These are phyloP conservation scores for Saguinus imperator DNA, from an alignment of 2,113 vertebrate species.

Conservation along the genomic window DNA sequence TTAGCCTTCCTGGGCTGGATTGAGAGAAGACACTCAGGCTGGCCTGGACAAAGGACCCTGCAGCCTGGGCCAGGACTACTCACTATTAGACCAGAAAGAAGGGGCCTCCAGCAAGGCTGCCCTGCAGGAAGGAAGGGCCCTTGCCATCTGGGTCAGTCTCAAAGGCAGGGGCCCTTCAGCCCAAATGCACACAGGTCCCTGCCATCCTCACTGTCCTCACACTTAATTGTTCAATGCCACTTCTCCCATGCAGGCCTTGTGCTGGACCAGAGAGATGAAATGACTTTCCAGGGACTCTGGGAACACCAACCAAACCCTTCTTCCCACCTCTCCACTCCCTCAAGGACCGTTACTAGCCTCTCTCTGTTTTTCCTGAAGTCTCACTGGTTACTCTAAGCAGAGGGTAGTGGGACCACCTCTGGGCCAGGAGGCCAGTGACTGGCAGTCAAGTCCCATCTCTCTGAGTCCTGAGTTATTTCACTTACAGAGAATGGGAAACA, in stretches of 20 bases:
- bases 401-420: neutral
- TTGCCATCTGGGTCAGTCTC: neutral
- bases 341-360: neutral
- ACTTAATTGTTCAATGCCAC: neutral
- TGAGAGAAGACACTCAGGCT: neutral
- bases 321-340: neutral
- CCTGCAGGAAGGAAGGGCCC: neutral
- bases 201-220: neutral
- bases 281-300: neutral
- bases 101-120: neutral
- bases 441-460: neutral
- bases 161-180: neutral
- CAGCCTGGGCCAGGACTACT: neutral
- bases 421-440: neutral
- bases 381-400: too few relatives aligned
- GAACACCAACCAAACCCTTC: neutral
- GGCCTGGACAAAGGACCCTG: neutral
- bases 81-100: neutral
- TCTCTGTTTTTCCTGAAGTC: neutral
- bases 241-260: neutral
- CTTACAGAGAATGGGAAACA: neutral
- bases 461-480: neutral
- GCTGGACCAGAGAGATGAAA: neutral
- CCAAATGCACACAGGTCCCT: accelerated
- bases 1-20: neutral